These are phyloP conservation scores for Caerostris darwini DNA, from an alignment of 1,140 invertebrate genomes.

Conservation along the genomic window DNA sequence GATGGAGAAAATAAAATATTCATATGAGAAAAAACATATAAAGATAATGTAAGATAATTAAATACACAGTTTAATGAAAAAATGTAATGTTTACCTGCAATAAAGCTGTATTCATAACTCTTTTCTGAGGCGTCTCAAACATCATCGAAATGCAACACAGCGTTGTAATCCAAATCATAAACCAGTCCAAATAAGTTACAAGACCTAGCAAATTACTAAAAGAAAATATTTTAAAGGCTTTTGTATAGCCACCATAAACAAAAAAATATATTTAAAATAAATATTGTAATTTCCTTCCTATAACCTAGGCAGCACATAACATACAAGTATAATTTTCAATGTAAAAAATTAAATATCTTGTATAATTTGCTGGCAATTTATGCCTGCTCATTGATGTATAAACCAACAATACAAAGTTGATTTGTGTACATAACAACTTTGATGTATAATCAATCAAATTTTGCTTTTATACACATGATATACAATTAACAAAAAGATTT, in stretches of 20 bases:
- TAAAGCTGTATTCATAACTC: constrained; percentile 83
- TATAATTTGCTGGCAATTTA: too few species aligned
- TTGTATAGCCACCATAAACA: background rate
- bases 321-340: background rate
- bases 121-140: constrained; percentile 95
- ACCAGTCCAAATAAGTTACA: constrained; percentile 99
- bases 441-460: too few species aligned
- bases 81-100: constrained; percentile 81
- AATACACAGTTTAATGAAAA: too few species aligned
- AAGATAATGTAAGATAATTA: background rate
- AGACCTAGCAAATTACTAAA: constrained; percentile 96
- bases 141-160: constrained; percentile 99
- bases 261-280: background rate
- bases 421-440: too few species aligned
- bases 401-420: too few species aligned
- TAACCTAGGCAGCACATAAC: too few species aligned
- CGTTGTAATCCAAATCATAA: constrained; percentile 99
- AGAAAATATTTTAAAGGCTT: background rate
- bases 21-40: constrained; percentile 8
- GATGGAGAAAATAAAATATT: background rate
- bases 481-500: too few species aligned
- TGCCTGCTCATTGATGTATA: too few species aligned
- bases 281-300: too few species aligned
- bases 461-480: too few species aligned
- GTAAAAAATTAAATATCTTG: too few species aligned